Conservation (phyloP, 2,888 invertebrate genomes). For the Euclidia mi region DNA sequence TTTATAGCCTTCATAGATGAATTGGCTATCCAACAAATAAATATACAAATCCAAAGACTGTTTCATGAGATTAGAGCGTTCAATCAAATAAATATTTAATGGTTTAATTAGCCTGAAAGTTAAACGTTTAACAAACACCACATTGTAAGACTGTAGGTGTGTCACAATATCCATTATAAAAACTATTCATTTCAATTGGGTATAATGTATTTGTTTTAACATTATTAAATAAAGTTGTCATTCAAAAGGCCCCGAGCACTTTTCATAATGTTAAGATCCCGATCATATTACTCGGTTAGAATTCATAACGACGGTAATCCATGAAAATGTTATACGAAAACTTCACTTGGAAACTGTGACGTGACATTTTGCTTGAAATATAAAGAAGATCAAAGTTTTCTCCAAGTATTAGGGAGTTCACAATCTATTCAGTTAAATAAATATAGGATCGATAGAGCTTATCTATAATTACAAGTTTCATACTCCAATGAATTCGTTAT, state of each 20-base stretch:
- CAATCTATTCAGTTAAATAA: conserved; percentile 4
- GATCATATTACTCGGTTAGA: conserved; percentile 6
- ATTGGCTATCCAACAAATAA: too few relatives aligned
- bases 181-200: not conserved
- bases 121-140: too few relatives aligned
- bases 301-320: conserved; percentile 17
- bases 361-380: conserved; percentile 11
- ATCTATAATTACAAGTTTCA: not conserved
- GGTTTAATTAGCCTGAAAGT: too few relatives aligned
- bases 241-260: conserved; percentile 4
- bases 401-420: conserved; percentile 5
- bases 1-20: too few relatives aligned
- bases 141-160: too few relatives aligned
- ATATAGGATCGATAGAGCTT: conserved; percentile 1
- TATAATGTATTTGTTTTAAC: not conserved
- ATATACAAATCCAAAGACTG: not conserved
- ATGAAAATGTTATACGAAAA: conserved; percentile 11
- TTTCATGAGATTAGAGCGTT: too few relatives aligned
- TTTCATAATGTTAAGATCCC: conserved; percentile 1
- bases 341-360: conserved; percentile 7
- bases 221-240: conserved; percentile 14
- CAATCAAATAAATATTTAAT: too few relatives aligned
- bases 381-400: conserved; percentile 17
- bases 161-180: too few relatives aligned
- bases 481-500: not conserved